Evolutionary conservation across 2,888 invertebrate species (phyloP), one percentile per base, ranked within the genome.

Genomic region (Gnatocerus cornutus): DNA sequence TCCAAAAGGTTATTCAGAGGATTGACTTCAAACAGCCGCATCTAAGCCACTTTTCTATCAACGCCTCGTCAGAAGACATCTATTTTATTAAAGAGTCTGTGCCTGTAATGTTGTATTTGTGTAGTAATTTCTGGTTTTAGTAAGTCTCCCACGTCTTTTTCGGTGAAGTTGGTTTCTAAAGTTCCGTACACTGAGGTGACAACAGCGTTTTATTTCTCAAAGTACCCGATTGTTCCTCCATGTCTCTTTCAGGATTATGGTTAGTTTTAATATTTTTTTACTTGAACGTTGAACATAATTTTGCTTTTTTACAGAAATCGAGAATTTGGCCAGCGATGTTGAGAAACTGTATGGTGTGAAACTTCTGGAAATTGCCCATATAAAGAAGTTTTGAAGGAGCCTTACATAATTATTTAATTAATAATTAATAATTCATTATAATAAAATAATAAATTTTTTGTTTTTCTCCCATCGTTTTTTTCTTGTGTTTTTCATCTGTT

Each of bases 151-250:
- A 16, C n/a, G 8, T 9, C 39, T 14, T 76, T 71, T 73, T 68
- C 74, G 12, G 61, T 78, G 46, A 56, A 68, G 46, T 72, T 78
- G 30, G 10, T 0, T 6, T 52, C 52, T 13, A 2, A 3, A 1
- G 2, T 52, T 73, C 64, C 16, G 9, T 74, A 73, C 27, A n/a
- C 64, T 0, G 71, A 71, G 56, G 33, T 71, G 43, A 71, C 70
- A 13, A 77, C 76, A 13, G 66, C 68, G 10, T 76, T 74, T 67
- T 61, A 76, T 62, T 45, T 78, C 14, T 73, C 76, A 9, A 68
- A 72, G 41, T 63, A 64, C 55, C 71, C 73, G 37, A 75, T 78
- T 33, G 68, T 76, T 66, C 78, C 78, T 1, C 70, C 73, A 29
- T 59, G 41, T 7, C 69, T 78, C 56, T 77, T 67, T 62, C 39